Evolutionary conservation across 2,797 vertebrate species (phyloP).

Genomic region (Peromyscus aztecus): DNA sequence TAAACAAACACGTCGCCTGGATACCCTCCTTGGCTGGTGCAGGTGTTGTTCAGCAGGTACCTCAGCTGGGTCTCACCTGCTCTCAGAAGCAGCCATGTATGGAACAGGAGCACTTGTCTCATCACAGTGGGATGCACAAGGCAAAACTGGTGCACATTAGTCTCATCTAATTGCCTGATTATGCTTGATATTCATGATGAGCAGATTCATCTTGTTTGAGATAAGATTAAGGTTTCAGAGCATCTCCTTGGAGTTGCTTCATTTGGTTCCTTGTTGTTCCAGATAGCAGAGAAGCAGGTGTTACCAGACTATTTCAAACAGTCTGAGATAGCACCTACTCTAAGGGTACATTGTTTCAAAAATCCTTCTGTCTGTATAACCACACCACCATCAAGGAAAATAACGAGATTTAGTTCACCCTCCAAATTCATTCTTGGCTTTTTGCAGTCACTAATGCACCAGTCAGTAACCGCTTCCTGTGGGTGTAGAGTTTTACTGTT

Average conservation of each 20-base stretch:
- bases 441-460: not conserved
- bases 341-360: not conserved
- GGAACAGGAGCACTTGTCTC: not conserved
- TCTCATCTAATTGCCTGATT: not conserved
- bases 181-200: conserved; percentile 1
- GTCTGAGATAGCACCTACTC: not conserved
- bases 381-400: not conserved
- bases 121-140: not conserved
- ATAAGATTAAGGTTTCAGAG: conserved; percentile 27
- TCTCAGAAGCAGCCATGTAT: conserved; percentile 18
- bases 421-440: not conserved
- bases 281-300: not conserved
- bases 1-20: not conserved
- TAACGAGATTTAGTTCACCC: not conserved
- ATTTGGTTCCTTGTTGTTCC: not conserved
- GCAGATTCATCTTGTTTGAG: conserved; percentile 58
- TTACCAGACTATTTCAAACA: not conserved
- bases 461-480: not conserved
- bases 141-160: not conserved
- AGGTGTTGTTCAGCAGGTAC: conserved; percentile 32
- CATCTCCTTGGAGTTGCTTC: not conserved
- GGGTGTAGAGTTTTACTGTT: not conserved
- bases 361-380: not conserved
- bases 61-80: conserved; percentile 25
- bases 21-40: not conserved